Percentiles rank a stretch among this genome's conserved stretches.
These are phyloP conservation scores for Cetonia aurata DNA, from an alignment of 2,888 invertebrate genomes.

Conservation along the genomic window DNA sequence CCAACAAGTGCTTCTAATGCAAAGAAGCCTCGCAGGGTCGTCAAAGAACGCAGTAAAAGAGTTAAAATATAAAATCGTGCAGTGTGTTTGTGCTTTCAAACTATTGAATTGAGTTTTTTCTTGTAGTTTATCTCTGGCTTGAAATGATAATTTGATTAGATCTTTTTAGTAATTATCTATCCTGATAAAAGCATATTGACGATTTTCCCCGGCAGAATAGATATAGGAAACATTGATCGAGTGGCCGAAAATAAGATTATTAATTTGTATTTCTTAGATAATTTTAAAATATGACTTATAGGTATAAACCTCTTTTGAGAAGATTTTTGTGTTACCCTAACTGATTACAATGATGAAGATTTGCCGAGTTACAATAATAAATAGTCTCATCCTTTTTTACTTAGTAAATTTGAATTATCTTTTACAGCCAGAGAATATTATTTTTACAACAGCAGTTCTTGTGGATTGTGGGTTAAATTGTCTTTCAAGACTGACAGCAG, in stretches of 20 bases:
- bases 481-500: constrained; percentile 52
- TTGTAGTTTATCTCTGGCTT: constrained; percentile 41
- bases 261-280: too few species aligned
- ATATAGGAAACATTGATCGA: too few species aligned
- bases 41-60: constrained; percentile 60
- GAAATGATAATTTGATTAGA: constrained; percentile 35
- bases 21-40: constrained; percentile 58
- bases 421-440: constrained; percentile 41
- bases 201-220: too few species aligned
- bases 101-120: constrained; percentile 36
- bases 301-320: not conserved
- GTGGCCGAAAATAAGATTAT: too few species aligned
- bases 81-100: constrained; percentile 44
- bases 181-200: not conserved
- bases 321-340: not conserved
- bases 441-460: constrained; percentile 38
- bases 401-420: constrained; percentile 21
- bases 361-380: not conserved
- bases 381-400: constrained; percentile 3
- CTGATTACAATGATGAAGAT: not conserved
- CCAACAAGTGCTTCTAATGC: constrained; percentile 51
- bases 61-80: constrained; percentile 55
- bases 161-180: constrained; percentile 6
- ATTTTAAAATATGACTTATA: too few species aligned
- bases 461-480: constrained; percentile 48